phyloP scores from a whole-genome alignment of 2,797 vertebrate genomes.

The Nannoperca obscura region DNA sequence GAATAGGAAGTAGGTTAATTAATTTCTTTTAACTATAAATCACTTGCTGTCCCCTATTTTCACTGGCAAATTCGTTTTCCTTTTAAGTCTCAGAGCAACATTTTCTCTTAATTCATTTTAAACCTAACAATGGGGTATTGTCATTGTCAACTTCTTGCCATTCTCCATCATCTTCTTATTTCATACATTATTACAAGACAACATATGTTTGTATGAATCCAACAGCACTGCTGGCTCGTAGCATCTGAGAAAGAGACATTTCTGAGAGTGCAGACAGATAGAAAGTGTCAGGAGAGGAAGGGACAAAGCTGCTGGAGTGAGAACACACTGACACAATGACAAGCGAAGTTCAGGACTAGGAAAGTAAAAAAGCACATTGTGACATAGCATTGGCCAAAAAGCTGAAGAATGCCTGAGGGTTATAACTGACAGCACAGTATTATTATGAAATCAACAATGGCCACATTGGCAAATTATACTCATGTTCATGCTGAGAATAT shows the following conservation, averaged over 20 bases:
- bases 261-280: constrained; percentile 22
- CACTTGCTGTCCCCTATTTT: constrained; percentile 31
- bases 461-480: constrained; percentile 39
- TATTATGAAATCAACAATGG: constrained; percentile 46
- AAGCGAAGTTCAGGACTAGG: constrained; percentile 42
- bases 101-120: constrained; percentile 24
- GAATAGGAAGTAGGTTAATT: constrained; percentile 24
- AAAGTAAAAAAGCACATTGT: constrained; percentile 31
- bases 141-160: neutral
- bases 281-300: constrained; percentile 30
- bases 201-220: neutral
- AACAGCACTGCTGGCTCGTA: neutral
- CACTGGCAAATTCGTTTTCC: constrained; percentile 6
- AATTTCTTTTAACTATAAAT: constrained; percentile 40
- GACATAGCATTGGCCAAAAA: constrained; percentile 21
- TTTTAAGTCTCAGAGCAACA: constrained; percentile 17
- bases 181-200: constrained; percentile 25
- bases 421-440: constrained; percentile 45
- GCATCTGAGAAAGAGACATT: neutral
- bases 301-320: constrained; percentile 34
- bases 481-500: constrained; percentile 45
- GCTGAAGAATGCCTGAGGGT: constrained; percentile 24
- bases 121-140: constrained; percentile 4
- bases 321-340: constrained; percentile 55
- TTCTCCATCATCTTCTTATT: constrained; percentile 15